Evolutionary conservation across 1,140 invertebrate species (phyloP), one percentile per base, ranked within the genome.

Genomic region (Uloborus diversus): DNA sequence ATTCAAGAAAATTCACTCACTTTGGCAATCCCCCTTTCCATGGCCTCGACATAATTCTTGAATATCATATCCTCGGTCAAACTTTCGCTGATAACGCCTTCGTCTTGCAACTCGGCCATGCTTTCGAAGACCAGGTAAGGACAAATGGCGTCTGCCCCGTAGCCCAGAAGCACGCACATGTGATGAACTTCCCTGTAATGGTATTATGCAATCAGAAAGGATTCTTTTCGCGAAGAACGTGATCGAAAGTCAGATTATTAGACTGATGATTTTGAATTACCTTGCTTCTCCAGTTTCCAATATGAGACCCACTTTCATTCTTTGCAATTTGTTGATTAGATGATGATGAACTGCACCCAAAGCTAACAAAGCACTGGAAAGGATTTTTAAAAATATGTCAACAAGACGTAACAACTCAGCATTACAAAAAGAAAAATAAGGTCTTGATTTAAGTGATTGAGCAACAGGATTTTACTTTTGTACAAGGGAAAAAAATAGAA

Each of bases 51-150:
- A 86, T 93, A 94, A 86, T 91, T 93, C 89, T 91, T 88, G 85
- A 92, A 98, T 79, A 99, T 93, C 59, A 92, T 89, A n/a, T 94
- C 90, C 85, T 99, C 94, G 1, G 91, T 91, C 0, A 96, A 88
- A 0, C 89, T 89, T 4, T 90, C 87, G 82, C 93, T 92, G 28
- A 99, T 86, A 1, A 97, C 89, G 1, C 92, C 92, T 86, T 97
- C 94, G 76, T 92, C 90, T 25, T 95, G 89, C 2, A 99, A 89
- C 64, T 92, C 90, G 79, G 90, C 90, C 17, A 96, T 93, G 81
- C 96, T 90, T 87, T 99, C 97, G 86, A 97, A 96, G 4, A 98
- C 96, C 80, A 99, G 87, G 86, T 99, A 99, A 0, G 98, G 97
- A 85, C 97, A 99, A 80, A 99, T 94, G 0, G 94, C 97, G 88